Evolutionary conservation across 2,888 invertebrate species (phyloP).

Genomic region (Spodoptera picta): DNA sequence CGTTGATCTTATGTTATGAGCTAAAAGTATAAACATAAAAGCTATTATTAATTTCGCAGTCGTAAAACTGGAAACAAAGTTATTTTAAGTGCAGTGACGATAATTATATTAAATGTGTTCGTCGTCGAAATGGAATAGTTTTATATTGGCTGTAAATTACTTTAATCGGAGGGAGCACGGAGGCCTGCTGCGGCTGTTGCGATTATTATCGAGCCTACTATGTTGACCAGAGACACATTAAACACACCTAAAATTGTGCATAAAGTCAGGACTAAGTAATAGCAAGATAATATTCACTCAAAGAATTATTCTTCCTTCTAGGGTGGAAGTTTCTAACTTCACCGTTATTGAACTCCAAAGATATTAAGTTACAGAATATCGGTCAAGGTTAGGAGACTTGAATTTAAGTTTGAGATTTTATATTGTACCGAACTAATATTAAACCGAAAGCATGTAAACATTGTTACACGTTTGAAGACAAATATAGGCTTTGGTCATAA

Average conservation of each 20-base stretch:
- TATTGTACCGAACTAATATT: constrained; percentile 5
- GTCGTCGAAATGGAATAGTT: constrained; percentile 75
- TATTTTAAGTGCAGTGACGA: constrained; percentile 73
- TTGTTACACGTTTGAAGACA: constrained; percentile 30
- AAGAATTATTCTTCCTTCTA: neutral
- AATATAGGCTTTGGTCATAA: constrained; percentile 7
- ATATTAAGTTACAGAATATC: constrained; percentile 6
- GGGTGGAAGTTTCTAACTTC: neutral
- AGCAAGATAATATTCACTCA: constrained; percentile 9
- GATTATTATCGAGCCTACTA: constrained; percentile 39
- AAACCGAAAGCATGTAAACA: constrained; percentile 3
- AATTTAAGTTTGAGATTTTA: neutral
- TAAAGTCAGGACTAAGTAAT: constrained; percentile 12
- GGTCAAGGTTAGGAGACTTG: constrained; percentile 29
- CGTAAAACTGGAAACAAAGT: constrained; percentile 76
- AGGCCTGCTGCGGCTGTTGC: constrained; percentile 26
- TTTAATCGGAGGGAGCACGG: constrained; percentile 66
- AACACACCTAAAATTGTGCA: constrained; percentile 44
- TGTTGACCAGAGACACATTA: constrained; percentile 42
- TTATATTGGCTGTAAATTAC: constrained; percentile 80
- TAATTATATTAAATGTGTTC: constrained; percentile 79
- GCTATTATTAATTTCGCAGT: constrained; percentile 58
- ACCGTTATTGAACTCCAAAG: neutral
- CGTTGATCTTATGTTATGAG: constrained; percentile 17
- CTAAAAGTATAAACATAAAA: constrained; percentile 37